phyloP scores from a whole-genome alignment of 2,113 vertebrate species.

The Gallinago paraguaiae region DNA sequence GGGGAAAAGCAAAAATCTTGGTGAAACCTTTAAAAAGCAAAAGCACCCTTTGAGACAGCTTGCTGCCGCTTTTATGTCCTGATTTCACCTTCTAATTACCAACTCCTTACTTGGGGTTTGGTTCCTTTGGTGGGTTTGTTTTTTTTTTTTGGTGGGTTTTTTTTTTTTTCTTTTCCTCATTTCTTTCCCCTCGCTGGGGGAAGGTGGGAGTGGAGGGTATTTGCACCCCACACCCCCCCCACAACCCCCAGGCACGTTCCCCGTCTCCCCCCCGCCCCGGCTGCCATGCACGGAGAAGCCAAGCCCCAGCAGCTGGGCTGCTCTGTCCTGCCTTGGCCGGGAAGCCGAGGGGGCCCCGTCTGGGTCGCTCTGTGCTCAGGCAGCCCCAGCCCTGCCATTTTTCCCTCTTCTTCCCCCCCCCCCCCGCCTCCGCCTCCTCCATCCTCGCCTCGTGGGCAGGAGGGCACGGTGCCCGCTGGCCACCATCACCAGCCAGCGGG shows the following conservation, averaged over 20 bases:
- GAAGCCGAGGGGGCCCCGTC: conserved; percentile 64
- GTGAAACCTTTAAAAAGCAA: conserved; percentile 31
- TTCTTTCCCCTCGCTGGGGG: background rate
- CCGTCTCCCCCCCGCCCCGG: background rate
- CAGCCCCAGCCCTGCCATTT: conserved; percentile 38
- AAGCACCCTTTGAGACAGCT: conserved; percentile 1
- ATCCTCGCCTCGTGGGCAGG: background rate
- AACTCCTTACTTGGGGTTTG: background rate
- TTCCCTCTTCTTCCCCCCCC: background rate
- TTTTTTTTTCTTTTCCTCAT: background rate
- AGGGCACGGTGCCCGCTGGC: accelerated
- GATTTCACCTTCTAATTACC: conserved; percentile 62
- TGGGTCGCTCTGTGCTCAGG: conserved; percentile 51
- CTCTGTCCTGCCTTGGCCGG: conserved; percentile 69
- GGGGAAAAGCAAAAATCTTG: conserved; percentile 56
- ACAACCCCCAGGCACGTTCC: background rate
- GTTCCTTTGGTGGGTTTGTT: too few species aligned
- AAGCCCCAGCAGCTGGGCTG: conserved; percentile 66
- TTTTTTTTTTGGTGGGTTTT: too few species aligned
- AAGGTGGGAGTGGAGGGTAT: background rate
- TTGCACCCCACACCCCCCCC: background rate
- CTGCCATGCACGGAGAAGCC: conserved; percentile 59
- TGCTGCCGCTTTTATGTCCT: conserved; percentile 47
- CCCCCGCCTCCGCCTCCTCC: too few species aligned
- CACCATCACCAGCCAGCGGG: background rate